Conservation (phyloP, 1,140 invertebrate genomes). For the Leptinotarsa lineolata region DNA sequence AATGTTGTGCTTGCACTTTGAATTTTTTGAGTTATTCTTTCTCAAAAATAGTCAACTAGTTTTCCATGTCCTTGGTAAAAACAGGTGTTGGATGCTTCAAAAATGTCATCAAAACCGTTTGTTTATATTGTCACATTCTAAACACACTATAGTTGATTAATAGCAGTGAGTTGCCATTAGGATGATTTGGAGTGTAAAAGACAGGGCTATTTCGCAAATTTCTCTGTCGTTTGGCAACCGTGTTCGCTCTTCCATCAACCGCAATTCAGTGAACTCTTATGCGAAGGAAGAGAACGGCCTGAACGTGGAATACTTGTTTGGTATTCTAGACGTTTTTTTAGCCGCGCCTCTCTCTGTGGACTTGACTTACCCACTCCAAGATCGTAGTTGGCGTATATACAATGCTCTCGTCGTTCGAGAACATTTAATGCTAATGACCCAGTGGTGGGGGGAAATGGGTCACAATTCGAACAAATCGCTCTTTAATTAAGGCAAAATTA, state of each 20-base stretch:
- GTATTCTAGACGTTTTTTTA: slow-evolving; percentile 24
- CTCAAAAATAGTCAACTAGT: too few species aligned
- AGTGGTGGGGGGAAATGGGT: neutral
- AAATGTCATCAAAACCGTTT: too few species aligned
- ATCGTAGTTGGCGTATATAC: neutral
- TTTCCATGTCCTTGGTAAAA: too few species aligned
- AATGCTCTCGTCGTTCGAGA: slow-evolving; percentile 2
- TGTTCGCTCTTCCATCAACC: neutral
- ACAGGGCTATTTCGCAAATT: too few species aligned
- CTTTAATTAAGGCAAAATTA: neutral
- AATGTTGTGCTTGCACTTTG: too few species aligned
- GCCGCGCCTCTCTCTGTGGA: slow-evolving; percentile 17
- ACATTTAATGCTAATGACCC: neutral
- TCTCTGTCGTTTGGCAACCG: neutral
- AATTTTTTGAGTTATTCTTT: too few species aligned
- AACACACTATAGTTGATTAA: too few species aligned
- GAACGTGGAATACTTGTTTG: slow-evolving; percentile 20
- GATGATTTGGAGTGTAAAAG: too few species aligned
- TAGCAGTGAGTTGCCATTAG: too few species aligned
- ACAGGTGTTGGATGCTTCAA: too few species aligned
- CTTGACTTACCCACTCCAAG: slow-evolving; percentile 16
- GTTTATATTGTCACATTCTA: too few species aligned
- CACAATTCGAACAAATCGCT: neutral
- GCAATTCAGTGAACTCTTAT: slow-evolving; percentile 1
- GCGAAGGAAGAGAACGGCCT: slow-evolving; percentile 14